Evolutionary conservation across 2,888 invertebrate genomes (phyloP).

Genomic region (Phengaris alcon): DNA sequence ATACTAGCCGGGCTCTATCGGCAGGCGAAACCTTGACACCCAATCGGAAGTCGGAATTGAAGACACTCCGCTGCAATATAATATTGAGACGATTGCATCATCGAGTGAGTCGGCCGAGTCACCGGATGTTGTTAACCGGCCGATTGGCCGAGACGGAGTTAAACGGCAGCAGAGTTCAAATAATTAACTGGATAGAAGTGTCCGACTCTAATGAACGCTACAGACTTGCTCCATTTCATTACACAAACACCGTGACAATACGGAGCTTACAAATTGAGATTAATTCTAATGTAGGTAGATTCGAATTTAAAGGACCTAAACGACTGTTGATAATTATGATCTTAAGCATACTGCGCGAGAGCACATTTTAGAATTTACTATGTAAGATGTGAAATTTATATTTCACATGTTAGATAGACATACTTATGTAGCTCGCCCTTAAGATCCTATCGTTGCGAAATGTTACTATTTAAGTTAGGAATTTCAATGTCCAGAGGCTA

Average conservation of each 20-base stretch:
- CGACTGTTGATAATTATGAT: constrained; percentile 28
- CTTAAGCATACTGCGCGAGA: neutral
- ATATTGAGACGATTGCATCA: constrained; percentile 69
- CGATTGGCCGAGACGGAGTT: constrained; percentile 75
- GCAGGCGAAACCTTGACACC: constrained; percentile 64
- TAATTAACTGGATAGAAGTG: constrained; percentile 78
- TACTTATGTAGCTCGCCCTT: constrained; percentile 6
- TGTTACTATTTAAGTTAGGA: constrained; percentile 54
- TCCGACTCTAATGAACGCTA: constrained; percentile 77
- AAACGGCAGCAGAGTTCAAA: constrained; percentile 76
- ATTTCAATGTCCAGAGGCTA: constrained; percentile 56
- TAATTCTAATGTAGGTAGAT: constrained; percentile 65
- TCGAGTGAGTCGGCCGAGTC: constrained; percentile 62
- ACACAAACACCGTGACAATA: constrained; percentile 76
- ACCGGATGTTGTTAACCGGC: constrained; percentile 76
- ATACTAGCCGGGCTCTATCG: constrained; percentile 51
- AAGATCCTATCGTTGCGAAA: constrained; percentile 47
- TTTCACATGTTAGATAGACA: too few relatives aligned
- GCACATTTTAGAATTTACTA: constrained; percentile 5
- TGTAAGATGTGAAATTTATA: constrained; percentile 4
- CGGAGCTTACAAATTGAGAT: constrained; percentile 73
- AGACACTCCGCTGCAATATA: constrained; percentile 54
- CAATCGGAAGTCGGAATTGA: constrained; percentile 72
- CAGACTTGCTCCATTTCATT: constrained; percentile 72
- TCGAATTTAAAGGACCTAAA: constrained; percentile 31